phyloP scores from a whole-genome alignment of 2,797 vertebrate genomes.

The Platyrinchus mystaceus region DNA sequence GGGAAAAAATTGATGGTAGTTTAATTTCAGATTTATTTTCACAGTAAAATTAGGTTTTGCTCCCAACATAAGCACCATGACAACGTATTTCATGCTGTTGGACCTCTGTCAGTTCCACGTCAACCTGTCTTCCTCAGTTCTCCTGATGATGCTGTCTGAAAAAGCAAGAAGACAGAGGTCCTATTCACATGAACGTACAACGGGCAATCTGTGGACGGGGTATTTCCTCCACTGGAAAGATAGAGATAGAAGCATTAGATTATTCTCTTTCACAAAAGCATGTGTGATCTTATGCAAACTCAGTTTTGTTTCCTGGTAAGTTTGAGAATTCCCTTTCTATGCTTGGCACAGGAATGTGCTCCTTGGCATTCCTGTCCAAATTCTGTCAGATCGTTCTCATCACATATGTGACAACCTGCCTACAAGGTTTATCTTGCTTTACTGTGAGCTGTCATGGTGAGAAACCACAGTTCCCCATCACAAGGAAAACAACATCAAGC shows the following conservation, averaged over 20 bases:
- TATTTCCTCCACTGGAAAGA: neutral
- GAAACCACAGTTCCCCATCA: neutral
- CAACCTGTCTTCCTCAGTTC: neutral
- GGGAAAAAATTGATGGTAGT: neutral
- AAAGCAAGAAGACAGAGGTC: neutral
- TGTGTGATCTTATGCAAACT: neutral
- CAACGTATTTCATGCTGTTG: neutral
- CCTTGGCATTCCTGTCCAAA: neutral
- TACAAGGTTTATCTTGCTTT: neutral
- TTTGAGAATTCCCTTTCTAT: neutral
- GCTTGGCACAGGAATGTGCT: neutral
- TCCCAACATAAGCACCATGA: neutral
- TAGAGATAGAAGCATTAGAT: neutral
- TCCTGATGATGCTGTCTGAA: neutral
- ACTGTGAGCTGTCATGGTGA: neutral
- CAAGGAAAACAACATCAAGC: neutral
- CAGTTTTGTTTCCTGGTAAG: neutral
- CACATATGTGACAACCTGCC: neutral
- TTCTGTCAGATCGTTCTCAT: neutral
- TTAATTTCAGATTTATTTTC: slow-evolving; percentile 13
- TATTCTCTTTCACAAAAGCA: neutral
- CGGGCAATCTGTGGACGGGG: neutral
- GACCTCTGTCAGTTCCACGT: neutral
- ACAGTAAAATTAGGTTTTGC: neutral
- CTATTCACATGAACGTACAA: fast-evolving